Percentiles rank a stretch among this genome's conserved stretches.
Evolutionary conservation across 2,797 vertebrate genomes (phyloP).

Genomic region (Poecilia gillii): DNA sequence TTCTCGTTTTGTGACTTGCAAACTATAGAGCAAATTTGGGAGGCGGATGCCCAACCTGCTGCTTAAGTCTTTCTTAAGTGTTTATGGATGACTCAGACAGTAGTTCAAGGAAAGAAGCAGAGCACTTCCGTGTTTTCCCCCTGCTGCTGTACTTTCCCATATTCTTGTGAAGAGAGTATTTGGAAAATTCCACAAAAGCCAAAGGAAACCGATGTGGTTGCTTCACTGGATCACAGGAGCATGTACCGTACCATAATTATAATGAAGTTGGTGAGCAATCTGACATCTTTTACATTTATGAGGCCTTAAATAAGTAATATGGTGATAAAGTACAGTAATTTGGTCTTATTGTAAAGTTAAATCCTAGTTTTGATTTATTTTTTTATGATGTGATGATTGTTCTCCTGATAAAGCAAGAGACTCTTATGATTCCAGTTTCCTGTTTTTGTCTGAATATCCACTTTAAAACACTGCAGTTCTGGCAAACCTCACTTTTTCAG

Average conservation of each 20-base stretch:
- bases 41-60: constrained; percentile 24
- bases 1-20: not conserved
- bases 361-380: not conserved
- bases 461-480: not conserved
- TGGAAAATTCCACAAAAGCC: constrained; percentile 40
- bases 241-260: constrained; percentile 6
- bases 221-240: constrained; percentile 16
- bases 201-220: constrained; percentile 39
- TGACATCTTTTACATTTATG: not conserved
- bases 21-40: not conserved
- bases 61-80: constrained; percentile 16
- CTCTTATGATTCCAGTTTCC: not conserved
- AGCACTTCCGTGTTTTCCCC: constrained; percentile 18
- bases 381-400: not conserved
- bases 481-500: not conserved
- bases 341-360: not conserved
- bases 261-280: not conserved
- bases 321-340: not conserved
- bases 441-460: too few species aligned
- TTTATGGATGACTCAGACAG: constrained; percentile 41
- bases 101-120: constrained; percentile 51
- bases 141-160: constrained; percentile 46
- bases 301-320: not conserved
- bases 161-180: constrained; percentile 30
- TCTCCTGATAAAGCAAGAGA: not conserved